phyloP scores from a whole-genome alignment of 2,113 vertebrate genomes.

The Paradisaea rubra region DNA sequence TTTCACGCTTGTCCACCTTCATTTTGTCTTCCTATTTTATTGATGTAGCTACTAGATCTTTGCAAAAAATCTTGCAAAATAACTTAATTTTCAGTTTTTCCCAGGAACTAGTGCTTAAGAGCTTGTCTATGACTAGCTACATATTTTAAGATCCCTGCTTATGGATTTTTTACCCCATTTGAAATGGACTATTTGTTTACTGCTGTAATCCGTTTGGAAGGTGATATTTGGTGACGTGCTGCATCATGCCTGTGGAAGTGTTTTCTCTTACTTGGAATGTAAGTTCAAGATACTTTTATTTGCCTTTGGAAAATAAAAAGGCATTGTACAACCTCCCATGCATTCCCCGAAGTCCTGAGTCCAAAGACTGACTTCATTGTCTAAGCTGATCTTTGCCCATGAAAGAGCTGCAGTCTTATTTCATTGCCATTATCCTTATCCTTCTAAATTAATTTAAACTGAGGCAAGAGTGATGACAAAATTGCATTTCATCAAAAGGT shows the following conservation, averaged over 20 bases:
- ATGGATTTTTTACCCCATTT: neutral
- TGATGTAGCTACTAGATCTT: neutral
- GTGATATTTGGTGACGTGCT: neutral
- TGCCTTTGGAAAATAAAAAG: neutral
- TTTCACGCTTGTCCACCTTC: neutral
- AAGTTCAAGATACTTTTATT: neutral
- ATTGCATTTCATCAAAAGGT: neutral
- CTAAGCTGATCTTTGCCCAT: neutral
- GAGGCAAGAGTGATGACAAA: neutral
- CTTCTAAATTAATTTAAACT: neutral
- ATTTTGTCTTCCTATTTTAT: neutral
- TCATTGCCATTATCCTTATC: neutral
- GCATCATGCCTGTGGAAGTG: neutral
- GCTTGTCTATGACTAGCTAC: neutral
- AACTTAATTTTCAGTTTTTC: neutral
- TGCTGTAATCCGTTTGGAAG: neutral
- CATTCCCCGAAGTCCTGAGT: neutral
- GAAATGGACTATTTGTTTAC: neutral
- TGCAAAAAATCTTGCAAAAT: neutral
- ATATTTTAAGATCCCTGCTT: neutral
- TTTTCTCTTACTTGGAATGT: conserved; percentile 17
- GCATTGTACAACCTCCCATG: neutral
- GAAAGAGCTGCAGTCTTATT: neutral
- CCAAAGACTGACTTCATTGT: neutral
- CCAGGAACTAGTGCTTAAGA: neutral